phyloP scores from a whole-genome alignment of 2,797 vertebrate species.

The Benthosema pterotum region DNA sequence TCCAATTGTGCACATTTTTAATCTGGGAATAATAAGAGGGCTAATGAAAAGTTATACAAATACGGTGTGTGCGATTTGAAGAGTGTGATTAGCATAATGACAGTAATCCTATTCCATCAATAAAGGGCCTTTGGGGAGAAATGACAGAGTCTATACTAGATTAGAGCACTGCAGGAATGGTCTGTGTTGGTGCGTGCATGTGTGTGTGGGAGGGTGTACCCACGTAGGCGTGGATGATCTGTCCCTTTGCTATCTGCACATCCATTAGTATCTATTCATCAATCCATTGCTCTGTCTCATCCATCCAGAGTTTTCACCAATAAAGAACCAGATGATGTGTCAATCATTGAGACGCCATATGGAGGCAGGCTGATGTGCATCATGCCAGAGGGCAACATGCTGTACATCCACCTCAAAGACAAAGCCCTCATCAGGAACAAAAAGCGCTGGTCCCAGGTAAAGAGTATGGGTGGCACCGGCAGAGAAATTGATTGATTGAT shows the following conservation, averaged over 20 bases:
- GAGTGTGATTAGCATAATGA: too few species aligned
- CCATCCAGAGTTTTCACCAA: conserved; percentile 80
- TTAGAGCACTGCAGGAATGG: too few species aligned
- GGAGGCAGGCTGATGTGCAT: conserved; percentile 81
- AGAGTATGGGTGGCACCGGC: background rate
- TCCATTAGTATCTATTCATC: background rate
- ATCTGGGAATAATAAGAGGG: too few species aligned
- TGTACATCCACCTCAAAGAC: conserved; percentile 83
- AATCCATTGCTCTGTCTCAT: background rate
- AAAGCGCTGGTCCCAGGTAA: conserved; percentile 87
- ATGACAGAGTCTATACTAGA: too few species aligned
- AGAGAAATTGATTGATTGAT: too few species aligned
- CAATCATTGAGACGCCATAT: conserved; percentile 80
- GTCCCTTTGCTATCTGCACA: background rate
- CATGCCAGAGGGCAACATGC: conserved; percentile 83
- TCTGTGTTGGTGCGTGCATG: too few species aligned
- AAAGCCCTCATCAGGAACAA: conserved; percentile 81
- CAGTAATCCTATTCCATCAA: too few species aligned
- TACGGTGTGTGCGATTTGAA: too few species aligned
- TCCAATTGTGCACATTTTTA: too few species aligned
- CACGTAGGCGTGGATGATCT: background rate
- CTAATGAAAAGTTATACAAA: too few species aligned
- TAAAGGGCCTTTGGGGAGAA: too few species aligned
- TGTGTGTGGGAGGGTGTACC: background rate
- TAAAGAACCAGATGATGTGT: conserved; percentile 84